Evolutionary conservation across 1,140 invertebrate genomes (phyloP), one percentile per base, ranked within the genome.

Genomic region (Calycopis cecrops): DNA sequence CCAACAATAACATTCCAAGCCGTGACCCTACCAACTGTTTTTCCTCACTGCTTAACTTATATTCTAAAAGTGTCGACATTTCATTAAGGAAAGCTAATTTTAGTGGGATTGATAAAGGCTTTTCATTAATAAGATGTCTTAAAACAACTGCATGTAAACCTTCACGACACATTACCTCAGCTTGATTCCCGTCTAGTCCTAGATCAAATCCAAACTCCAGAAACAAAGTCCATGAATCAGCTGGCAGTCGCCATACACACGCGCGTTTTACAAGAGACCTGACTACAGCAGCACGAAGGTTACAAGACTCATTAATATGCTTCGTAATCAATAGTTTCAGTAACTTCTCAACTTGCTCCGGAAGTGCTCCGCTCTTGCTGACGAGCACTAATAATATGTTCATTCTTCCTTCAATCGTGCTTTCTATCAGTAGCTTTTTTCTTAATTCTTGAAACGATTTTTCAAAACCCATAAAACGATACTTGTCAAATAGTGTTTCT

Each of bases 231-330:
- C 80, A 84, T 6, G 55, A 28, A 12, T 67, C 57, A 9, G 63
- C 57, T 8, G 73, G 65, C 8, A 75, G 47, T 33, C 73, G 62
- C 78, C 78, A 84, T 1, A 60, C 67, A 35, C 56, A 57, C 9
- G 66, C 72, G 2, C 78, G 69, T 54, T 75, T 76, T 0, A 75
- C 70, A n/a, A 81, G 57, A 18, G 78, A 81, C 14, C 80, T 67
- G 2, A 79, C 55, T 14, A 81, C 38, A 9, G 76, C 62, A 9
- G 76, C 72, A 10, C 76, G 68, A 9, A 79, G 48, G 42, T 71
- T 68, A 0, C 48, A 62, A 0, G 76, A 65, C 50, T 84, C 80
- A 40, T 84, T 81, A 33, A 7, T 60, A 50, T 76, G 69, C 12
- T 53, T 59, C 17, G 63, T 48, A 4, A 64, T 54, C 10, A 80